Conservation (phyloP, 2,113 vertebrate species). For the Porphyrio hochstetteri region DNA sequence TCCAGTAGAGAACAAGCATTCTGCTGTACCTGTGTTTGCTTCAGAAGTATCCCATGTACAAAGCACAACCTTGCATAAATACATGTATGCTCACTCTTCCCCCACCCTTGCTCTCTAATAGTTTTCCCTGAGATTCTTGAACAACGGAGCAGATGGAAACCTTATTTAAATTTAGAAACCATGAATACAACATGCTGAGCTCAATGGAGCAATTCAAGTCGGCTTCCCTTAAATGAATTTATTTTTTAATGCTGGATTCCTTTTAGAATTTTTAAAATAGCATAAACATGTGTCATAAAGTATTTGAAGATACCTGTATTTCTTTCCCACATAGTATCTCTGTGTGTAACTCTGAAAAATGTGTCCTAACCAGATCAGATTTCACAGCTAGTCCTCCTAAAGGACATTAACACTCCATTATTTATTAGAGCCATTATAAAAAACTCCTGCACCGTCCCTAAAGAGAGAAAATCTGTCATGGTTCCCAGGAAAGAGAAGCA, state of each 20-base stretch:
- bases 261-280: neutral
- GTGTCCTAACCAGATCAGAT: slow-evolving; percentile 57
- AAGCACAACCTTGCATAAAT: neutral
- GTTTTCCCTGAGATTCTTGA: slow-evolving; percentile 22
- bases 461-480: slow-evolving; percentile 70
- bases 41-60: neutral
- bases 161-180: slow-evolving; percentile 73
- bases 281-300: slow-evolving; percentile 4
- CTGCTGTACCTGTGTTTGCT: neutral
- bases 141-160: slow-evolving; percentile 68
- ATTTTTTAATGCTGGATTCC: slow-evolving; percentile 15
- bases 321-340: neutral
- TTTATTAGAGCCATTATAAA: slow-evolving; percentile 73
- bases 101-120: neutral
- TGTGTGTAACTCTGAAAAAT: slow-evolving; percentile 58
- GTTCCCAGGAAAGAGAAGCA: slow-evolving; percentile 73
- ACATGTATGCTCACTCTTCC: neutral
- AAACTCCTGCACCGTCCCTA: slow-evolving; percentile 59
- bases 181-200: slow-evolving; percentile 53
- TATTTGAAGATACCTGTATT: slow-evolving; percentile 2
- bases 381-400: slow-evolving; percentile 61
- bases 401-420: slow-evolving; percentile 68
- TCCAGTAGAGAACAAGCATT: neutral
- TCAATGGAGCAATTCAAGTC: slow-evolving; percentile 66
- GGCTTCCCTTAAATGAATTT: slow-evolving; percentile 34